phyloP scores from a whole-genome alignment of 2,113 vertebrate genomes.

The Mionectes macconnelli region DNA sequence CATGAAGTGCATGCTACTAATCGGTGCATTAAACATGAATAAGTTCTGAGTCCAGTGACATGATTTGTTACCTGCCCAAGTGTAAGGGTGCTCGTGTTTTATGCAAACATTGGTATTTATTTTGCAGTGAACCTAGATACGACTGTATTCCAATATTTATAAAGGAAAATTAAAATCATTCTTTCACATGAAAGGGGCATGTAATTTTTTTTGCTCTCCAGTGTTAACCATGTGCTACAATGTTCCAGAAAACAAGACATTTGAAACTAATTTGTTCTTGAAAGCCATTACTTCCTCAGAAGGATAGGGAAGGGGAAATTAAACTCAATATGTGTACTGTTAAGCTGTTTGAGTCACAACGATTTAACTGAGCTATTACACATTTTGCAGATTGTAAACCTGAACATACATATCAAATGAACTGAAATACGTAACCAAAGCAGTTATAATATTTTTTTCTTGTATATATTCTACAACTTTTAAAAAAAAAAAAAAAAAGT shows the following conservation, averaged over 20 bases:
- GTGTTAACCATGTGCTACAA: not conserved
- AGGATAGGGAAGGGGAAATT: not conserved
- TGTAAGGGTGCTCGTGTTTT: not conserved
- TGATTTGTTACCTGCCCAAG: not conserved
- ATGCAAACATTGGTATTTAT: not conserved
- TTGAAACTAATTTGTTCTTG: not conserved
- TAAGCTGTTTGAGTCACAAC: not conserved
- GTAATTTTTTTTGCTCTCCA: not conserved
- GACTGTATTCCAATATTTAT: not conserved
- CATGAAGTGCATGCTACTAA: conserved; percentile 55
- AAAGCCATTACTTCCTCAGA: not conserved
- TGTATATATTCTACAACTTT: not conserved
- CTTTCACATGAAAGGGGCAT: not conserved
- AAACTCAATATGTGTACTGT: not conserved
- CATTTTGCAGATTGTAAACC: not conserved
- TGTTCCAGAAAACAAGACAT: not conserved
- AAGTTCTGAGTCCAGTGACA: not conserved
- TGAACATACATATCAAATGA: not conserved
- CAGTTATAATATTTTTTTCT: not conserved
- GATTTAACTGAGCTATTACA: not conserved
- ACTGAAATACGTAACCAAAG: not conserved
- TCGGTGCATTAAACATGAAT: not conserved
- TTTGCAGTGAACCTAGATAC: not conserved
- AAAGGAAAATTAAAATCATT: not conserved
- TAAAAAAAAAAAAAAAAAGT: not conserved